A percentile compares a stretch with the other conserved stretches of the same genome.
phyloP scores from a whole-genome alignment of 92 coral and sea anemone species.

The Hydrozoanthus gracilis region DNA sequence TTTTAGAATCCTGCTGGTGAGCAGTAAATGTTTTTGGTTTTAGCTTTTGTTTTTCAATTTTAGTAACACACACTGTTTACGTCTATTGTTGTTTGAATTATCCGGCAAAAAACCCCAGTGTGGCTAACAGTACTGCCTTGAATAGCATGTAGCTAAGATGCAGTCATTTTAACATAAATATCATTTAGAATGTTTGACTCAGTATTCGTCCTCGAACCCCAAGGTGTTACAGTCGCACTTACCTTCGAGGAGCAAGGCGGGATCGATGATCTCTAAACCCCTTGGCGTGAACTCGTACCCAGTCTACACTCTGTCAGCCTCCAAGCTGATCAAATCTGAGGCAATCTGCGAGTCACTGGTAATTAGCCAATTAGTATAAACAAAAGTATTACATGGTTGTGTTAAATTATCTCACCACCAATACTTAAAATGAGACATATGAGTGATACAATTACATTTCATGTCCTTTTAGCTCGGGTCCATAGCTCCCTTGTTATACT shows the following conservation, averaged over 20 bases:
- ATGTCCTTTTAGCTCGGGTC: neutral
- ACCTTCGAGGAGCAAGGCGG: constrained; percentile 56
- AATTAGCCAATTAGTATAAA: neutral
- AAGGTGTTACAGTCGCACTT: constrained; percentile 53
- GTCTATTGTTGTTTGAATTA: too few relatives aligned
- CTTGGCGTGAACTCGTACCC: constrained; percentile 60
- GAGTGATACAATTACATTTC: too few relatives aligned
- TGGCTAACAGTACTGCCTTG: too few relatives aligned
- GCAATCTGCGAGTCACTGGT: constrained; percentile 98
- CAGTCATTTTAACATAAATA: too few relatives aligned
- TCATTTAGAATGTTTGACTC: neutral
- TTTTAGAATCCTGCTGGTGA: too few relatives aligned
- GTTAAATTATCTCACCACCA: neutral
- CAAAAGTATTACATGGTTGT: neutral
- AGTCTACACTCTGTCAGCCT: constrained; percentile 73
- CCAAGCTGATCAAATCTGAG: constrained; percentile 75
- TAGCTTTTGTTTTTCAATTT: too few relatives aligned
- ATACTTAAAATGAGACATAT: neutral
- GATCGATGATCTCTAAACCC: constrained; percentile 54
- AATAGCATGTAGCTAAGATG: too few relatives aligned
- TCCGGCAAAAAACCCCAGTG: too few relatives aligned
- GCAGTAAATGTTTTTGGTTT: too few relatives aligned
- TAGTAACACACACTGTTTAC: too few relatives aligned
- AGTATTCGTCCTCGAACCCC: neutral
- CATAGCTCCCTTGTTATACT: neutral